Evolutionary conservation across 2,797 vertebrate genomes (phyloP), one percentile per base, ranked within the genome.

Genomic region (Xiphophorus birchmanni): DNA sequence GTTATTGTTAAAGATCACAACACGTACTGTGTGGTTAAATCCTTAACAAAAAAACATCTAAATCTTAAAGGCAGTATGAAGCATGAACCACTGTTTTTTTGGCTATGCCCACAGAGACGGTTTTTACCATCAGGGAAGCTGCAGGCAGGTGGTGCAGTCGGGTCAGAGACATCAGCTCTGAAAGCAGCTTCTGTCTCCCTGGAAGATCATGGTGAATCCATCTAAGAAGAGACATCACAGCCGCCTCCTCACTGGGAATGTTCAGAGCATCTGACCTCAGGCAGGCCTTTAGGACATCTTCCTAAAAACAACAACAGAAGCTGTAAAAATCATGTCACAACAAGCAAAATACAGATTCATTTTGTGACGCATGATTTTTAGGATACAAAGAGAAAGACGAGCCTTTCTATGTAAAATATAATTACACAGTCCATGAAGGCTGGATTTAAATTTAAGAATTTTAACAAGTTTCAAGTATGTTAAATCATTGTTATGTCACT

Each of bases 131-230:
- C 74, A 99, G 93, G 17, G 89, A 91, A 80, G 95, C 86, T 85
- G 94, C 90, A n/a, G 98, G 95, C 80, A 99, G 90, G 82, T 99
- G 98, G 84, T 99, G 97, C 29, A 99, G 94, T 87, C 97, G 96
- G n/a, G 97, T 96, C n/a, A 96, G 95, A 81, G 94, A 94, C 56
- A 99, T 94, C 85, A 99, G 93, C 82, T 92, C 90, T 12, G 95
- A 94, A 37, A 99, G 91, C 72, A 96, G 92, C 54, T 91, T 96
- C 86, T 93, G 89, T 86, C 98, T 96, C 67, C 83, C 91, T 50
- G 95, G 93, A 60, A 95, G 84, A 77, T 96, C 94, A 65, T 97
- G 94, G 56, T 91, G 95, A 58, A 96, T 96, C 98, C 98, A 99
- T 0, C 87, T 93, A 45, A 99, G 94, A 69, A 98, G 95, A 21